These are phyloP conservation scores for Leptopilina boulardi DNA, from an alignment of 1,140 invertebrate species.

Conservation along the genomic window DNA sequence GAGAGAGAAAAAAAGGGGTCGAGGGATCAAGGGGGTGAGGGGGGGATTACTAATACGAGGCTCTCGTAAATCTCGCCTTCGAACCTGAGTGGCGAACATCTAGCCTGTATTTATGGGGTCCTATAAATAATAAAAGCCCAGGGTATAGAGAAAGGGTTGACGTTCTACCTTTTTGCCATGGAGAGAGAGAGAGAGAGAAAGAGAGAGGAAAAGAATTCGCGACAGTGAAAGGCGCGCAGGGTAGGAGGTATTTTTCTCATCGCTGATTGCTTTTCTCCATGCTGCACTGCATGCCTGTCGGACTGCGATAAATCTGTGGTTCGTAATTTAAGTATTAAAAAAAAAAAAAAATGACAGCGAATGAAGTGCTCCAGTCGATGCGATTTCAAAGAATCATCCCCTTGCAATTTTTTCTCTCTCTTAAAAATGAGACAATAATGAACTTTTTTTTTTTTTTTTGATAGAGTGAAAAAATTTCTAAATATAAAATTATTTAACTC, in stretches of 20 bases:
- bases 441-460: not conserved
- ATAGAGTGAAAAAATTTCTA: too few relatives aligned
- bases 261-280: conserved; percentile 1
- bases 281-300: not conserved
- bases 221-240: not conserved
- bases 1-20: not conserved
- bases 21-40: not conserved
- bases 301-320: conserved; percentile 19
- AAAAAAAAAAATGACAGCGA: not conserved
- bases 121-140: conserved; percentile 24
- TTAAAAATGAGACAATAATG: not conserved
- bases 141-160: conserved; percentile 20
- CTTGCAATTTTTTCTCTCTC: not conserved
- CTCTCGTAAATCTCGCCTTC: conserved; percentile 27
- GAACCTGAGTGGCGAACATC: conserved; percentile 21
- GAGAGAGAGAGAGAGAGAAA: not conserved
- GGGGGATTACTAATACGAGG: conserved; percentile 22
- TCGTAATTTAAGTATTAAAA: conserved; percentile 9
- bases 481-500: too few relatives aligned
- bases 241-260: conserved; percentile 10
- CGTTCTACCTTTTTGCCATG: conserved; percentile 3
- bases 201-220: conserved; percentile 11
- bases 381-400: not conserved
- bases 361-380: not conserved
- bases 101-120: conserved; percentile 16